phyloP scores from a whole-genome alignment of 2,797 vertebrate species.

The Falco columbarius region DNA sequence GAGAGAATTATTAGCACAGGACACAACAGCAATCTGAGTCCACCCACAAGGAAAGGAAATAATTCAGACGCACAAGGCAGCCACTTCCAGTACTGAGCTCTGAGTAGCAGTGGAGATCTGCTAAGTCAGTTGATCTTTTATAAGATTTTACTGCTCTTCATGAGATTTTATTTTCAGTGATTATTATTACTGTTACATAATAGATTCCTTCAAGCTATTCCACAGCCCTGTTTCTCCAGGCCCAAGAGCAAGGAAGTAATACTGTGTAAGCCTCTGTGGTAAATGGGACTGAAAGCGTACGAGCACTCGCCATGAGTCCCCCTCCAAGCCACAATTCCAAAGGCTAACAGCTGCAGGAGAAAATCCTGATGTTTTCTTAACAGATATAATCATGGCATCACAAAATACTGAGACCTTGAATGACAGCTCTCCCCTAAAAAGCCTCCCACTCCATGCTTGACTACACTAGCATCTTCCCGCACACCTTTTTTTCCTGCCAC shows the following conservation, averaged over 20 bases:
- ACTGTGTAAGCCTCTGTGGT: too few relatives aligned
- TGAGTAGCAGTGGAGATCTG: rapidly evolving
- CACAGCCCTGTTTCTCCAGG: not conserved
- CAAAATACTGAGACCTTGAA: rapidly evolving
- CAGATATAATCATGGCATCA: not conserved
- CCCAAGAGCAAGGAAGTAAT: not conserved
- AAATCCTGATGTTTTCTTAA: not conserved
- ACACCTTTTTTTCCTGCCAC: not conserved
- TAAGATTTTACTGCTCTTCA: not conserved
- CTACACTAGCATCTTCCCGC: not conserved
- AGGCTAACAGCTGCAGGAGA: not conserved
- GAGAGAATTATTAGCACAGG: not conserved
- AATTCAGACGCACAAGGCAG: rapidly evolving
- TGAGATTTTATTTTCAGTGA: not conserved
- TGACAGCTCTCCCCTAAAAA: rapidly evolving
- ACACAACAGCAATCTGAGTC: not conserved
- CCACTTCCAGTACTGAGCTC: not conserved
- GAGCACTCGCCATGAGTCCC: not conserved
- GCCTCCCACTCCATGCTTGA: not conserved
- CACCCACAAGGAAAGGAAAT: not conserved
- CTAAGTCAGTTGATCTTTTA: not conserved
- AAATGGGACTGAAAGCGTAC: not conserved
- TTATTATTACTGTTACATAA: not conserved
- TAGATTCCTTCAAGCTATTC: not conserved
- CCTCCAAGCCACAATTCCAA: not conserved